Conservation (phyloP, 1,140 invertebrate genomes). For the Leguminivora glycinivorella region DNA sequence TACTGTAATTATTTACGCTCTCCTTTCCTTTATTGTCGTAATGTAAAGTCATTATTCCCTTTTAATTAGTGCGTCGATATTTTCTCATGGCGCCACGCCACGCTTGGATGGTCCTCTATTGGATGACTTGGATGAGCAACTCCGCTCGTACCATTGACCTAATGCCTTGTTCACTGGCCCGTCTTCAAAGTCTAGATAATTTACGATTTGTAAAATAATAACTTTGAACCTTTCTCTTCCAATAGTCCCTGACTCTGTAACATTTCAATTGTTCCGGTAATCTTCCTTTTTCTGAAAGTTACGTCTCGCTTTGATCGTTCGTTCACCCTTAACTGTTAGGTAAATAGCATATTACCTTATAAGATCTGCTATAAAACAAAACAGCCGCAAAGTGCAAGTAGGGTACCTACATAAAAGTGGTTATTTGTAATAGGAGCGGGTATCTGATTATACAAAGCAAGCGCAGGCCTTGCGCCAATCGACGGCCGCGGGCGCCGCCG, state of each 20-base stretch:
- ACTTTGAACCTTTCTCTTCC: neutral
- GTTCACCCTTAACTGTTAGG: neutral
- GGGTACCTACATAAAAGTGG: constrained; percentile 25
- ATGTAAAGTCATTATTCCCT: constrained; percentile 13
- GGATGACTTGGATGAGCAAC: constrained; percentile 44
- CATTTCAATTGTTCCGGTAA: neutral
- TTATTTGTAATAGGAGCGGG: constrained; percentile 24
- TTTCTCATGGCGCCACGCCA: constrained; percentile 33
- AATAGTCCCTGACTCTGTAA: neutral
- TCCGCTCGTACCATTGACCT: constrained; percentile 67
- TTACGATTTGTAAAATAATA: constrained; percentile 6
- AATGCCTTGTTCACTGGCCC: constrained; percentile 67
- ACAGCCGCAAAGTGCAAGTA: constrained; percentile 10
- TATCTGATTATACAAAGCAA: constrained; percentile 32
- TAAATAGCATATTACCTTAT: neutral
- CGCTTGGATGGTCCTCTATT: constrained; percentile 51
- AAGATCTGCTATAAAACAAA: constrained; percentile 17
- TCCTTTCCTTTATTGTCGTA: neutral
- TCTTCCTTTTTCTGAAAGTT: neutral
- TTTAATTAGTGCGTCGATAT: constrained; percentile 24
- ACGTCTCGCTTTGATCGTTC: neutral
- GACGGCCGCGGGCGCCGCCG: constrained; percentile 34
- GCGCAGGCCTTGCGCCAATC: constrained; percentile 31
- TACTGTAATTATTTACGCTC: constrained; percentile 18
- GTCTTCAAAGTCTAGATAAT: constrained; percentile 36